phyloP scores from a whole-genome alignment of 2,888 invertebrate genomes.

The Vannuccia rotundouncinata region DNA sequence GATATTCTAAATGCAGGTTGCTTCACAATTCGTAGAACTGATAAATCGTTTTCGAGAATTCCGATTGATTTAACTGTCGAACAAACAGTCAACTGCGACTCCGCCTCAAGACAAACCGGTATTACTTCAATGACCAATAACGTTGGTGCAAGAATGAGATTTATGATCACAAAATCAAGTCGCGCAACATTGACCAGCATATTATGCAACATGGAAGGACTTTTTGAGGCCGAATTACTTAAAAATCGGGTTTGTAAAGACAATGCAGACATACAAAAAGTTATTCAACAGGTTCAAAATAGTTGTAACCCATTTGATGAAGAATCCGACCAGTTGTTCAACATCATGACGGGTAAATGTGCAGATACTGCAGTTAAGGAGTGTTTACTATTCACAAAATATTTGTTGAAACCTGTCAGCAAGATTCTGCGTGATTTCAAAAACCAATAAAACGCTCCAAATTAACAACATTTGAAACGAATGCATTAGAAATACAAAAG shows the following conservation, averaged over 20 bases:
- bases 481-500: too few species aligned
- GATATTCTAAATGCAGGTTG: constrained; percentile 37
- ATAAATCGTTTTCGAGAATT: constrained; percentile 38
- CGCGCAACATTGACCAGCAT: not conserved
- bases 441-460: too few species aligned
- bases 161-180: constrained; percentile 37
- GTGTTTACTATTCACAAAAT: too few species aligned
- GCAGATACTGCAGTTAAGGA: too few species aligned
- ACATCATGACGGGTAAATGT: not conserved
- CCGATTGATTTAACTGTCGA: constrained; percentile 40
- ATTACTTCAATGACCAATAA: constrained; percentile 39
- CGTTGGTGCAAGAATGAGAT: constrained; percentile 6
- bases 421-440: too few species aligned
- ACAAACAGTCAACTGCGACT: constrained; percentile 41
- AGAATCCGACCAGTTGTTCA: constrained; percentile 27
- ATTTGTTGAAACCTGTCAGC: too few species aligned
- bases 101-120: constrained; percentile 40
- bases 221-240: constrained; percentile 36
- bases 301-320: constrained; percentile 35
- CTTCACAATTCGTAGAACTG: constrained; percentile 40
- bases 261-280: constrained; percentile 34
- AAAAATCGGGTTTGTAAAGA: constrained; percentile 35
- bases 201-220: constrained; percentile 39
- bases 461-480: too few species aligned
- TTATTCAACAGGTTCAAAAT: constrained; percentile 38